phyloP scores from a whole-genome alignment of 2,888 invertebrate species.

The Saturnia japonica region DNA sequence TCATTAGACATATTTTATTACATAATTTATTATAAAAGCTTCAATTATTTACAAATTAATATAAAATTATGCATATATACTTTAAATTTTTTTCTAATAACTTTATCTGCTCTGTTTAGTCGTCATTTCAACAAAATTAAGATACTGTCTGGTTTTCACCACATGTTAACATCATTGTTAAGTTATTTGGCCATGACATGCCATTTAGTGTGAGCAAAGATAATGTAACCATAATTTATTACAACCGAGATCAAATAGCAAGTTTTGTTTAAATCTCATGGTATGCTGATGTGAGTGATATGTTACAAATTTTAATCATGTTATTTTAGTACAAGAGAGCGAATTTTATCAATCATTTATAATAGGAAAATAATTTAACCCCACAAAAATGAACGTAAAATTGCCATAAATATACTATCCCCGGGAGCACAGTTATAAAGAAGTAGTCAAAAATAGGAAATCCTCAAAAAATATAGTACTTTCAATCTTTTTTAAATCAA shows the following conservation, averaged over 20 bases:
- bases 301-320: neutral
- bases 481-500: neutral
- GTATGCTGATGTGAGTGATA: neutral
- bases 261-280: neutral
- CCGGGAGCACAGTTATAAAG: too few species aligned
- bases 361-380: too few species aligned
- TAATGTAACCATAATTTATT: constrained; percentile 1
- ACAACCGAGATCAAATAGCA: neutral
- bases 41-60: neutral
- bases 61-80: neutral
- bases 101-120: neutral
- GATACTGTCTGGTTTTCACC: neutral
- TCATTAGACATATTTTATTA: neutral
- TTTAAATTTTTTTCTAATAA: neutral
- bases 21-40: neutral
- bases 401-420: too few species aligned
- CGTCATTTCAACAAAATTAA: neutral
- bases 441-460: too few species aligned
- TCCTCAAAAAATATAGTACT: too few species aligned
- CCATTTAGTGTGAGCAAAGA: neutral
- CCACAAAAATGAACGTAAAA: too few species aligned
- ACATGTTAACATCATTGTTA: neutral
- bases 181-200: neutral
- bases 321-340: too few species aligned
- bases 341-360: too few species aligned